Evolutionary conservation across 2,888 invertebrate genomes (phyloP).

Genomic region (Xylota sylvarum): DNA sequence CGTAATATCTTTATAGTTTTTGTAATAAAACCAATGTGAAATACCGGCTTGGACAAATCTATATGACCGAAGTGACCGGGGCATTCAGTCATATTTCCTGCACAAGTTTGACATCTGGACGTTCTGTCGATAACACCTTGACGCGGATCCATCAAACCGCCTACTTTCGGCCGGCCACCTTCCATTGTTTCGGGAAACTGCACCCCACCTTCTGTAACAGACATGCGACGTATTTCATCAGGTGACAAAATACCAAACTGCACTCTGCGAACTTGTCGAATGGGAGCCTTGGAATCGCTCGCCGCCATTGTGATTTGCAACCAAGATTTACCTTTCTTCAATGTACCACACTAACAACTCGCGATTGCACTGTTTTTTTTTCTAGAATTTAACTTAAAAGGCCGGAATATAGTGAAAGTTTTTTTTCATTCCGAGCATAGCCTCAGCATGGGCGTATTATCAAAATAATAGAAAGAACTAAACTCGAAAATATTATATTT

Average conservation of each 20-base stretch:
- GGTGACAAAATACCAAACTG: conserved; percentile 99
- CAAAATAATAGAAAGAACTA: too few relatives aligned
- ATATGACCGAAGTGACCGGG: conserved; percentile 99
- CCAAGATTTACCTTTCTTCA: too few relatives aligned
- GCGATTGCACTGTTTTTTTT: too few relatives aligned
- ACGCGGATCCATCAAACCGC: conserved; percentile 99
- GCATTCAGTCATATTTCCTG: conserved; percentile 99
- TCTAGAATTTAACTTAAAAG: too few relatives aligned
- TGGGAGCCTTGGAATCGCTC: conserved; percentile 95
- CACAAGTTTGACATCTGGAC: conserved; percentile 97
- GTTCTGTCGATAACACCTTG: conserved; percentile 98
- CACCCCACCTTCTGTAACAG: conserved; percentile 98
- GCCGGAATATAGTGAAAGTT: too few relatives aligned
- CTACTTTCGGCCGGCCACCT: conserved; percentile 98
- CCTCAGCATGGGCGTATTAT: too few relatives aligned
- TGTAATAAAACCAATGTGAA: conserved; percentile 98
- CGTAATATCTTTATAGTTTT: conserved; percentile 99
- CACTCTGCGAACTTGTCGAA: conserved; percentile 97
- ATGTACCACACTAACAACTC: too few relatives aligned
- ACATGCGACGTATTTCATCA: conserved; percentile 99
- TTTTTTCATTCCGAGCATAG: too few relatives aligned
- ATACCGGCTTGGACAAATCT: conserved; percentile 99
- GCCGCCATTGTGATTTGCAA: conserved; percentile 68
- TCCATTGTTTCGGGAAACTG: conserved; percentile 99
- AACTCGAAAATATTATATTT: too few relatives aligned